Conservation (phyloP, 1,140 invertebrate genomes). For the Phymorhynchus buccinoides region DNA sequence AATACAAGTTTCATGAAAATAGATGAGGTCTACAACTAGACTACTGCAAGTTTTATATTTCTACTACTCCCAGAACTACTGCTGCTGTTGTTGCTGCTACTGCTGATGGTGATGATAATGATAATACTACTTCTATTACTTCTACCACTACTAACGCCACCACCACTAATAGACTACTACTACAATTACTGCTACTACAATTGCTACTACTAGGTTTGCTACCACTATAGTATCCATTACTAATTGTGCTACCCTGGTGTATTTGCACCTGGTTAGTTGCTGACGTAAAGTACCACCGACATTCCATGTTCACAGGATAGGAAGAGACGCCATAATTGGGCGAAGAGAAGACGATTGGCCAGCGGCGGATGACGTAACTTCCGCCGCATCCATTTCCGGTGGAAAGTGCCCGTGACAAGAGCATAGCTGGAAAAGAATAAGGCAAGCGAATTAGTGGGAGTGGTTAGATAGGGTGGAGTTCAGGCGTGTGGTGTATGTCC, state of each 20-base stretch:
- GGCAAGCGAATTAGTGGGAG: not conserved
- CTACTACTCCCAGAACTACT: no score
- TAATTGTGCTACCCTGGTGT: not conserved
- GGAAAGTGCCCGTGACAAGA: not conserved
- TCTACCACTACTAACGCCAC: no score
- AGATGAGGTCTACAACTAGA: no score
- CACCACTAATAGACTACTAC: no score
- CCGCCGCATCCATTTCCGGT: conserved; percentile 25
- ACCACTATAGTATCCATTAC: not conserved
- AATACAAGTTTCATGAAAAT: no score
- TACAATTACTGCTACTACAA: no score
- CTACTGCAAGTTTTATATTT: no score
- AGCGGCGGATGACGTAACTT: conserved; percentile 1
- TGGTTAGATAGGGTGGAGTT: not conserved
- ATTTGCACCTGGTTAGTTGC: not conserved
- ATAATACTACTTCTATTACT: not conserved
- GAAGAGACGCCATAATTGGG: conserved; percentile 21
- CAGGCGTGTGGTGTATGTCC: not conserved
- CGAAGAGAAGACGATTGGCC: conserved; percentile 10
- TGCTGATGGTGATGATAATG: not conserved
- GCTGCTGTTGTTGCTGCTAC: no score
- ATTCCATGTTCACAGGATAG: conserved; percentile 8
- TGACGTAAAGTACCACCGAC: not conserved
- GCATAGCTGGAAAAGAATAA: not conserved
- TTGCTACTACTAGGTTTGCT: no score